These are phyloP conservation scores for Macrotus californicus DNA, from an alignment of 2,113 vertebrate species.

Conservation along the genomic window DNA sequence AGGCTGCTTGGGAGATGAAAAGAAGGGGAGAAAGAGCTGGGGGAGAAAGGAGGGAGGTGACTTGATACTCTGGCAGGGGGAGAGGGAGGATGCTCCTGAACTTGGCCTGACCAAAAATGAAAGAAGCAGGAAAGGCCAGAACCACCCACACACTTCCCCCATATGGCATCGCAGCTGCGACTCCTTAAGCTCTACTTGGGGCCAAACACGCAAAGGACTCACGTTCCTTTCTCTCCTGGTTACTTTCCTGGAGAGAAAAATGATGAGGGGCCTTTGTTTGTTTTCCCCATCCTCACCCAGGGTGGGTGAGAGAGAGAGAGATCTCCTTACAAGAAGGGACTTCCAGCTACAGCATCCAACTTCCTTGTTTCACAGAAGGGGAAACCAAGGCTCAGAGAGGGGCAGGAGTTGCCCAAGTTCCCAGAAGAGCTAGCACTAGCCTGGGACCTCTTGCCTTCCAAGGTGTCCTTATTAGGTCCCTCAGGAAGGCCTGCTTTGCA, in stretches of 20 bases:
- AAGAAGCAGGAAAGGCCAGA: neutral
- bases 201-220: neutral
- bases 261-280: neutral
- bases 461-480: rapidly evolving
- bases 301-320: neutral
- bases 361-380: neutral
- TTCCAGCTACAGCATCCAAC: rapidly evolving
- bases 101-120: neutral
- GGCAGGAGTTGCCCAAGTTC: too few species aligned
- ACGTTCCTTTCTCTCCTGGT: too few species aligned
- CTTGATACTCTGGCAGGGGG: neutral
- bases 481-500: neutral
- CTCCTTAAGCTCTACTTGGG: neutral
- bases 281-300: rapidly evolving
- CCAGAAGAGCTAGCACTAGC: neutral
- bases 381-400: neutral
- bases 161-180: rapidly evolving
- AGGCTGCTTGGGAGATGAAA: neutral
- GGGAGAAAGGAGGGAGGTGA: too few species aligned
- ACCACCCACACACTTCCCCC: neutral
- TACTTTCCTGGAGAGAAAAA: neutral
- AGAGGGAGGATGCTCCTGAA: neutral
- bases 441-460: rapidly evolving
- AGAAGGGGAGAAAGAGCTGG: neutral
- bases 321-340: neutral